A percentile compares a stretch with the other conserved stretches of the same genome.
Evolutionary conservation across 92 coral and sea anemone genomes (phyloP).

Genomic region (Epizoanthus stellaris): DNA sequence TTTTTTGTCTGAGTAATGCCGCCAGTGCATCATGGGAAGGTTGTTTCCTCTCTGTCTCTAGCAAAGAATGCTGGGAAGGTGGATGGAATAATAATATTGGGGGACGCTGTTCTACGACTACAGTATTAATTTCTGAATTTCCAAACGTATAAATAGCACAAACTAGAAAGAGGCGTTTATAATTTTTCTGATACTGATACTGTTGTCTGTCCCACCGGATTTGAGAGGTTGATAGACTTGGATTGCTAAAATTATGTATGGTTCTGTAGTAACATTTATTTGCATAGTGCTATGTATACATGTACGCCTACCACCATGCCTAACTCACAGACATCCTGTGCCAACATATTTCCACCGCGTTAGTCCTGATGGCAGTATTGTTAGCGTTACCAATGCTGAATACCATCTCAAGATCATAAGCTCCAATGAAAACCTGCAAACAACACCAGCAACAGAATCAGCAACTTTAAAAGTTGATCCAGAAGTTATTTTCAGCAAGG

Average conservation of each 20-base stretch:
- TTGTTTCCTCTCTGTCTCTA: not conserved
- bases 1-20: constrained; percentile 37
- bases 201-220: too few species aligned
- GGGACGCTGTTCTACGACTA: too few species aligned
- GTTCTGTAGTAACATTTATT: not conserved
- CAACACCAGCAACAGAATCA: not conserved
- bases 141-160: too few species aligned
- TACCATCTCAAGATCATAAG: constrained; percentile 39
- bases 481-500: constrained; percentile 46
- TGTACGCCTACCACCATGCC: too few species aligned
- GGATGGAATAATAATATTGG: too few species aligned
- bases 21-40: constrained; percentile 17
- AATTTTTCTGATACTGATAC: too few species aligned
- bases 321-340: constrained; percentile 36
- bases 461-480: constrained; percentile 57
- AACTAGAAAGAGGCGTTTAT: too few species aligned
- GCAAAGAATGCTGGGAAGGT: constrained; percentile 34
- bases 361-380: constrained; percentile 12
- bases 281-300: not conserved
- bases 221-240: not conserved
- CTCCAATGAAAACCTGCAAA: not conserved
- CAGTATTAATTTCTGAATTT: too few species aligned
- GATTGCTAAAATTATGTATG: not conserved
- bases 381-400: constrained; percentile 7
- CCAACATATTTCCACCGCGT: constrained; percentile 44